These are phyloP conservation scores for Anarhynchus alexandrinus DNA, from an alignment of 2,113 vertebrate genomes.

Conservation along the genomic window DNA sequence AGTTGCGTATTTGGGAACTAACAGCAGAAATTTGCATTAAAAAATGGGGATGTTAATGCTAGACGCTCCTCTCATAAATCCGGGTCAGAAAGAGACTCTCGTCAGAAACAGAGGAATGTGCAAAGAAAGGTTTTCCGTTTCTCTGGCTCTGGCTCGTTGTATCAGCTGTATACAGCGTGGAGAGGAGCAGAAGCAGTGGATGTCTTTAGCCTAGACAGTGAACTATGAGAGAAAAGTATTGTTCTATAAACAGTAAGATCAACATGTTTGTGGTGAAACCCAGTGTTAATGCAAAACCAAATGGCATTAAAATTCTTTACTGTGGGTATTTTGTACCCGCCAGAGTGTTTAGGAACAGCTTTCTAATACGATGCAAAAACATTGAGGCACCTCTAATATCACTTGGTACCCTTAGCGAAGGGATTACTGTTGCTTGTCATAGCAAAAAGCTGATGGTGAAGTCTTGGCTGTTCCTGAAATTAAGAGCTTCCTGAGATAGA, in stretches of 20 bases:
- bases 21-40: background rate
- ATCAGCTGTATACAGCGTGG: fast-evolving
- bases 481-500: background rate
- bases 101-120: background rate
- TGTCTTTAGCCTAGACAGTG: background rate
- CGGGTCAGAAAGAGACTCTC: background rate
- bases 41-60: background rate
- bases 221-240: background rate
- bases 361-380: background rate
- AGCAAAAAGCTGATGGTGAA: background rate
- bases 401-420: background rate
- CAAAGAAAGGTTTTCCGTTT: background rate
- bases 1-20: background rate
- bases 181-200: background rate
- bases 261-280: background rate
- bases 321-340: background rate
- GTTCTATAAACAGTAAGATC: background rate
- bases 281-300: background rate
- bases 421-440: background rate
- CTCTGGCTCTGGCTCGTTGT: background rate
- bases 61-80: background rate
- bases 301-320: background rate
- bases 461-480: background rate
- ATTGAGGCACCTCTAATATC: background rate
- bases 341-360: background rate